These are phyloP conservation scores for Frankliniella fusca DNA, from an alignment of 2,888 invertebrate genomes.

Conservation along the genomic window DNA sequence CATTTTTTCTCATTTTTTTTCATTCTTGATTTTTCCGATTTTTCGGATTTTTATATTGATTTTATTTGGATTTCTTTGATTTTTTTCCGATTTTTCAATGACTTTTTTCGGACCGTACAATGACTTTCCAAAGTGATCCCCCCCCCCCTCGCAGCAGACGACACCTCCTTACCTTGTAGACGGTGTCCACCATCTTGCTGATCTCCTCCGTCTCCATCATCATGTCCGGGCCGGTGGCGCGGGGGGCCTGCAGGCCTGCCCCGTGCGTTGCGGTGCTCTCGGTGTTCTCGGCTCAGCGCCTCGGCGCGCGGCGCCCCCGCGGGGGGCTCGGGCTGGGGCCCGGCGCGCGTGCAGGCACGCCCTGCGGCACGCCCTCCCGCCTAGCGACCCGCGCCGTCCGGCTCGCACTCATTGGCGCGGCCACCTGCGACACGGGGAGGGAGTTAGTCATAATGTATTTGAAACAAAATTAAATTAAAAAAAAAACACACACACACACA, in stretches of 20 bases:
- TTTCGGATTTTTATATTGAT: no score
- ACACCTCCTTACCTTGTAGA: conserved; percentile 60
- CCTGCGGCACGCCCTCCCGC: neutral
- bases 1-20: no score
- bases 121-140: no score
- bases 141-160: no score
- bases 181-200: conserved; percentile 84
- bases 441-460: no score
- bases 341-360: neutral
- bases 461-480: no score
- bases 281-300: neutral
- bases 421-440: neutral
- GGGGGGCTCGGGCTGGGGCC: neutral
- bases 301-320: neutral
- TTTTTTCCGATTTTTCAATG: no score
- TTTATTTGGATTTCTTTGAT: no score
- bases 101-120: no score
- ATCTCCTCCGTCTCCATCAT: conserved; percentile 82
- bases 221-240: neutral
- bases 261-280: neutral
- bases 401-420: neutral
- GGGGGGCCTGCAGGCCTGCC: no score
- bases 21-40: no score
- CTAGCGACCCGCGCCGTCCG: neutral
- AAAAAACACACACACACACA: no score